phyloP scores from a whole-genome alignment of 2,113 vertebrate genomes.

The Neolamprologus variostigma region DNA sequence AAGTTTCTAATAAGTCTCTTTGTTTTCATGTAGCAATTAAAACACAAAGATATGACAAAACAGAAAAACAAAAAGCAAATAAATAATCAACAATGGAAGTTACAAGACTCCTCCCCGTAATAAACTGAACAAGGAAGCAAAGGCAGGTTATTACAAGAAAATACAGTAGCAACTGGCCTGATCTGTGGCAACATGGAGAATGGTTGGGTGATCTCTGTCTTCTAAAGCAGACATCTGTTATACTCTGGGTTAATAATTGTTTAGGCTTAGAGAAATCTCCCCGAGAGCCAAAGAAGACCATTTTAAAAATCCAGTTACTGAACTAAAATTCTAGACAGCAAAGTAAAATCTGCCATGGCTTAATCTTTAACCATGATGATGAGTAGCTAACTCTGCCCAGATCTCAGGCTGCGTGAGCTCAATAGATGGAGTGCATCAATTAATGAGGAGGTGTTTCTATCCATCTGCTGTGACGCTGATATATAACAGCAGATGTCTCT shows the following conservation, averaged over 20 bases:
- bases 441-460: neutral
- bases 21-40: neutral
- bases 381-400: neutral
- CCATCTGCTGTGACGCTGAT: neutral
- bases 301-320: neutral
- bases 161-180: neutral
- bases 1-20: neutral
- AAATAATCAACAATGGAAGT: neutral
- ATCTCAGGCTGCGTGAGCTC: accelerated
- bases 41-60: neutral
- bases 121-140: neutral
- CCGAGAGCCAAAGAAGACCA: neutral
- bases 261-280: neutral
- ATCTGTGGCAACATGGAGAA: neutral
- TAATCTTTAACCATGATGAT: neutral
- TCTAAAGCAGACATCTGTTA: neutral
- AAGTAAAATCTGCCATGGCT: neutral
- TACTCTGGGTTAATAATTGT: neutral
- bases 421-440: neutral
- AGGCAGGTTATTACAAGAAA: accelerated
- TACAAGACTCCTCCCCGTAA: accelerated
- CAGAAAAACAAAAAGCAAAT: neutral
- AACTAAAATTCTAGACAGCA: neutral
- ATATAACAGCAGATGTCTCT: neutral
- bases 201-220: neutral